Evolutionary conservation across 2,888 invertebrate species (phyloP).

Genomic region (Furcula furcula): DNA sequence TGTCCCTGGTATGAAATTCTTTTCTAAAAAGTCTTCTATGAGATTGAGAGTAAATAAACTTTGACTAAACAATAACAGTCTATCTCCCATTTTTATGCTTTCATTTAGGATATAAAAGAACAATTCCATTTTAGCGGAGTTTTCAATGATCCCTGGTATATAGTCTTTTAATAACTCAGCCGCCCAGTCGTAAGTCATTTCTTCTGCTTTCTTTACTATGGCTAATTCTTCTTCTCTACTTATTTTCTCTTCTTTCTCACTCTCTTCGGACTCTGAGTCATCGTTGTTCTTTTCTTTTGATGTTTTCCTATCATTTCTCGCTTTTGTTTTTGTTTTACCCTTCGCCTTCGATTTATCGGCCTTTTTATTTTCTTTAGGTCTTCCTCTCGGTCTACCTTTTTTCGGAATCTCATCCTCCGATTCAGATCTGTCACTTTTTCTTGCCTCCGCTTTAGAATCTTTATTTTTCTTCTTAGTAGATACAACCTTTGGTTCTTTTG

Average conservation of each 20-base stretch:
- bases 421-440: constrained; percentile 54
- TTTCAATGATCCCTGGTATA: constrained; percentile 92
- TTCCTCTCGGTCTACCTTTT: constrained; percentile 51
- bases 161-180: constrained; percentile 92
- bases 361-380: constrained; percentile 58
- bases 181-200: constrained; percentile 95
- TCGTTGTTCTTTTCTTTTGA: constrained; percentile 79
- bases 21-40: constrained; percentile 95
- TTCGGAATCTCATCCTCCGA: constrained; percentile 58
- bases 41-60: constrained; percentile 97
- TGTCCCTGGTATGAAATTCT: constrained; percentile 85
- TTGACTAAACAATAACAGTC: constrained; percentile 97
- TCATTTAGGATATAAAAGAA: constrained; percentile 95
- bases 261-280: constrained; percentile 77
- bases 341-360: constrained; percentile 56
- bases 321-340: constrained; percentile 65
- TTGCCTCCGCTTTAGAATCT: constrained; percentile 34
- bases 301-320: constrained; percentile 68
- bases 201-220: constrained; percentile 86
- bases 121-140: constrained; percentile 97
- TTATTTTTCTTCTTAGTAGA: constrained; percentile 38
- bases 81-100: constrained; percentile 92
- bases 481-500: constrained; percentile 34
- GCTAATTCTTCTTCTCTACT: constrained; percentile 81
- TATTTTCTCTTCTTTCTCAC: constrained; percentile 82